phyloP scores from a whole-genome alignment of 2,888 invertebrate genomes.

The Aphodius granarius region DNA sequence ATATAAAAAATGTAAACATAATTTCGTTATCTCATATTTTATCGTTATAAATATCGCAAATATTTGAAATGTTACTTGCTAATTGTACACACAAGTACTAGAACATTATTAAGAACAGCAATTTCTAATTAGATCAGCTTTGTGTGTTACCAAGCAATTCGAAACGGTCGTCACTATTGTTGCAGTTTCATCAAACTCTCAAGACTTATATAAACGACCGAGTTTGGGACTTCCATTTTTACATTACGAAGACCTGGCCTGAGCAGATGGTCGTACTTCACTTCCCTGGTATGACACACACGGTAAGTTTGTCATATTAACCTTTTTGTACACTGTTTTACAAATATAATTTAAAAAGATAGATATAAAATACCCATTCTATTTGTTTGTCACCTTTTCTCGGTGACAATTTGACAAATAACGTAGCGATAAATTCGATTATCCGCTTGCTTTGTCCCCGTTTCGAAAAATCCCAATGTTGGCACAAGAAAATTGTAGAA shows the following conservation, averaged over 20 bases:
- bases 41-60: not conserved
- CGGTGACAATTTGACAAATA: not conserved
- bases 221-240: slow-evolving; percentile 90
- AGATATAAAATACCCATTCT: too few species aligned
- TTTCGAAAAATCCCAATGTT: not conserved
- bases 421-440: not conserved
- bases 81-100: too few species aligned
- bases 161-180: slow-evolving; percentile 1
- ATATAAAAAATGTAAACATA: too few species aligned
- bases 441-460: not conserved
- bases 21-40: too few species aligned
- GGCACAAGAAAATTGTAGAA: too few species aligned
- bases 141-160: not conserved
- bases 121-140: not conserved
- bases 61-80: not conserved
- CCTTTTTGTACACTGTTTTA: too few species aligned
- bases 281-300: slow-evolving; percentile 86
- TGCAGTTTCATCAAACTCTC: slow-evolving; percentile 88
- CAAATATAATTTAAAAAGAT: too few species aligned
- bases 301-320: slow-evolving; percentile 66
- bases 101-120: not conserved
- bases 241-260: slow-evolving; percentile 87
- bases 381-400: too few species aligned
- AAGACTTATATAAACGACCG: slow-evolving; percentile 85
- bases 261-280: slow-evolving; percentile 82